Evolutionary conservation across 2,797 vertebrate genomes (phyloP).

Genomic region (Parauchenoglanis ngamensis): DNA sequence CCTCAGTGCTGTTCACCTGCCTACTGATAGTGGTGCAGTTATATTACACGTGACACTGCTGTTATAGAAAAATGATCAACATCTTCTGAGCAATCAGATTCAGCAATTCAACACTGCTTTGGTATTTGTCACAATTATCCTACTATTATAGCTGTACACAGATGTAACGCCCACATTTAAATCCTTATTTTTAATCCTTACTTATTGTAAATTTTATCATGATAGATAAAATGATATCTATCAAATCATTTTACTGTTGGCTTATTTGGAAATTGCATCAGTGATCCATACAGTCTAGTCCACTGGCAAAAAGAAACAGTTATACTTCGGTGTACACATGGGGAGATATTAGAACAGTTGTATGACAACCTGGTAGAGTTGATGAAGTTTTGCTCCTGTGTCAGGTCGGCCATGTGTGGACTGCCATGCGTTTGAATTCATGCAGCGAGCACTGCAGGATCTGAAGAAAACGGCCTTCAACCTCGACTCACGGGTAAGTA

Average conservation of each 20-base stretch:
- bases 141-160: background rate
- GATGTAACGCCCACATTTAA: background rate
- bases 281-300: background rate
- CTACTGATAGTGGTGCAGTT: too few relatives aligned
- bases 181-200: background rate
- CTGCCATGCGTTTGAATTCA: slow-evolving; percentile 95
- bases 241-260: background rate
- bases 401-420: slow-evolving; percentile 93
- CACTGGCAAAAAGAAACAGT: background rate
- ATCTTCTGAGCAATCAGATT: background rate
- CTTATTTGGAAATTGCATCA: background rate
- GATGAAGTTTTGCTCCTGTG: background rate
- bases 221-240: background rate
- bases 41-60: background rate
- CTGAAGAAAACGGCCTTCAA: slow-evolving; percentile 88
- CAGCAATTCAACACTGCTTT: background rate
- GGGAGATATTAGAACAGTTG: background rate
- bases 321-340: background rate
- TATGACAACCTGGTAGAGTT: background rate
- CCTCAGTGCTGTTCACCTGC: background rate
- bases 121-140: background rate
- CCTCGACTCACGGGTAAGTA: slow-evolving; percentile 86
- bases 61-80: background rate
- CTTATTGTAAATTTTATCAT: background rate
- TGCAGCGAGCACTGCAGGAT: slow-evolving; percentile 95